Conservation (phyloP, 1,140 invertebrate species). For the Aphelinus atriplicis region DNA sequence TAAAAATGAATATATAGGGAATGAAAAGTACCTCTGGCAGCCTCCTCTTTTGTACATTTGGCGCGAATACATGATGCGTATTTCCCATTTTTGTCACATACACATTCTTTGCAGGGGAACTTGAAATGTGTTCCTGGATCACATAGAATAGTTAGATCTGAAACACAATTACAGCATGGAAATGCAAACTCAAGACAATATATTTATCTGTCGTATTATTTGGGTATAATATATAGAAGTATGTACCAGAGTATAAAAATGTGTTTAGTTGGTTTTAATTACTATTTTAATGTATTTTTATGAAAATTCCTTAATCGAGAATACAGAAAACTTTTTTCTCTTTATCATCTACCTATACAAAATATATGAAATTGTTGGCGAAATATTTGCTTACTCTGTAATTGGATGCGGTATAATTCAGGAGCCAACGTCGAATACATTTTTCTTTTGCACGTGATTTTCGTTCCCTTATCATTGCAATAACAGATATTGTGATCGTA, state of each 20-base stretch:
- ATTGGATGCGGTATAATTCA: neutral
- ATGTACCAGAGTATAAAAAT: too few species aligned
- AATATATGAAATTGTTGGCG: neutral
- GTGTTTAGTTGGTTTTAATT: too few species aligned
- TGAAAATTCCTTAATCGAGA: too few species aligned
- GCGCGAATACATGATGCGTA: neutral
- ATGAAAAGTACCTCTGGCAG: neutral
- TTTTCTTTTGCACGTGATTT: constrained; percentile 16
- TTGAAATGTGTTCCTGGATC: neutral
- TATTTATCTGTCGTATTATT: too few species aligned
- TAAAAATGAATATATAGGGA: too few species aligned
- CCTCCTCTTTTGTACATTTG: neutral
- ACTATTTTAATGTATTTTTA: neutral
- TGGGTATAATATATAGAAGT: neutral
- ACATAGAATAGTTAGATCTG: neutral
- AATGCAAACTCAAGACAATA: too few species aligned
- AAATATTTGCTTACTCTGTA: constrained; percentile 8
- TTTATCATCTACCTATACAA: too few species aligned
- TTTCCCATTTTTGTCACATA: constrained; percentile 6
- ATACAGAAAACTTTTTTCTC: too few species aligned
- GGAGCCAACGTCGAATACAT: constrained; percentile 1
- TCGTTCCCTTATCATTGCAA: neutral
- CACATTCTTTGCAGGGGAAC: neutral
- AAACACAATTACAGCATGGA: too few species aligned
- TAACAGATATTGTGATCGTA: constrained; percentile 17